Conservation (phyloP, 2,113 vertebrate genomes). For the Phyllopteryx taeniolatus region DNA sequence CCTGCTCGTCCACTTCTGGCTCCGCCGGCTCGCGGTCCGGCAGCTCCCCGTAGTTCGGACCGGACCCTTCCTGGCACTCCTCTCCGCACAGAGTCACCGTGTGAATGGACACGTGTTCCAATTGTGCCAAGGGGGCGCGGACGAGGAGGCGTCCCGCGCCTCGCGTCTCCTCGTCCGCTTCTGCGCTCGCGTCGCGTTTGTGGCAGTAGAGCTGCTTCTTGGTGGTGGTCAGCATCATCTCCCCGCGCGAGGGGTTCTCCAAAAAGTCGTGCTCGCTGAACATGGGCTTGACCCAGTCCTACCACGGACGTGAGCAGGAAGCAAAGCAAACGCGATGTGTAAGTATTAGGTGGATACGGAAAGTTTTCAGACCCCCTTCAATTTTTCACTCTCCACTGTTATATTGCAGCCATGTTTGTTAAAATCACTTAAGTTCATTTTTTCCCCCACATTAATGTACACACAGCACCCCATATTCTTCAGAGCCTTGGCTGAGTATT, state of each 20-base stretch:
- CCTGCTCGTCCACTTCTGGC: slow-evolving; percentile 15
- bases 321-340: not conserved
- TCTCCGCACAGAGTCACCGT: slow-evolving; percentile 80
- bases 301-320: not conserved
- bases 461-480: too few species aligned
- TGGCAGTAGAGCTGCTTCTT: slow-evolving; percentile 21
- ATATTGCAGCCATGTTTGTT: too few species aligned
- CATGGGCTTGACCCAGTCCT: slow-evolving; percentile 75
- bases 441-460: too few species aligned
- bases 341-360: not conserved
- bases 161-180: slow-evolving; percentile 16
- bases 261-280: slow-evolving; percentile 64
- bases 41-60: slow-evolving; percentile 13
- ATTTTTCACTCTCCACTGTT: not conserved
- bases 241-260: slow-evolving; percentile 36
- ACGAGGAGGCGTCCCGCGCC: not conserved
- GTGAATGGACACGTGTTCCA: slow-evolving; percentile 80
- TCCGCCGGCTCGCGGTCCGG: slow-evolving; percentile 12
- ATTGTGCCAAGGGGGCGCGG: slow-evolving; percentile 18
- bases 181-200: not conserved
- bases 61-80: slow-evolving; percentile 58
- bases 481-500: too few species aligned
- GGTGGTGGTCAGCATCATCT: slow-evolving; percentile 28
- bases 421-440: too few species aligned
- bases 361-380: not conserved